Evolutionary conservation across 1,140 invertebrate genomes (phyloP), one percentile per base, ranked within the genome.

Genomic region (Ips nitidus): DNA sequence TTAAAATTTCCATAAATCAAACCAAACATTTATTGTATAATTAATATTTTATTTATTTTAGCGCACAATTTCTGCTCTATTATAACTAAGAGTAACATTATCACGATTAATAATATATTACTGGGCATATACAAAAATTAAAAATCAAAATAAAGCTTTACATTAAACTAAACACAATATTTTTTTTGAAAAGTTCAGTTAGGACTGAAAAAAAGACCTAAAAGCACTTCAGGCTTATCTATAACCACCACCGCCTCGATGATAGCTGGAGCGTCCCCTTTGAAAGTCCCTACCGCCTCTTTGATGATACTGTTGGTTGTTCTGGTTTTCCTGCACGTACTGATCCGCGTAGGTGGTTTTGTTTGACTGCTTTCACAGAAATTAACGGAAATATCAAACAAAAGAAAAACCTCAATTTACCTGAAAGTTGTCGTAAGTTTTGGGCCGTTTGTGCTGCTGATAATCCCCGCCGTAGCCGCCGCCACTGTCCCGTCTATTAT

Each of bases 341-440:
- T 81, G 78, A 74, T 81, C 80, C 8, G 80, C 77, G 61, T 81
- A 81, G 3, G 74, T 77, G 6, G 66, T 68, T 47, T 75, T 77
- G 52, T 74, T 74, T 37, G 74, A 70, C 74, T 79, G 38, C 52
- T 41, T 56, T 52, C 8, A 57, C 1, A 37, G 8, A 50, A 53
- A 50, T 38, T 39, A 39, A 7, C 36, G n/a, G 0, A 65, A 56
- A 41, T 1, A 40, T 41, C 1, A n/a, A 3, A n/a, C 8, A 0
- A 41, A 41, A 4, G 8, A 59, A 59, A 41, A 36, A 3, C 42
- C 8, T 22, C 1, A 42, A 22, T 8, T 55, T 47, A 69, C 67
- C 60, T 70, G 79, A 74, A 79, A 80, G 45, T 75, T 75, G 67
- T 80, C 79, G 67, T 76, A 80, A 61, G 79, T 78, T 73, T 77